These are phyloP conservation scores for Sisyra terminalis DNA, from an alignment of 2,888 invertebrate species.

Conservation along the genomic window DNA sequence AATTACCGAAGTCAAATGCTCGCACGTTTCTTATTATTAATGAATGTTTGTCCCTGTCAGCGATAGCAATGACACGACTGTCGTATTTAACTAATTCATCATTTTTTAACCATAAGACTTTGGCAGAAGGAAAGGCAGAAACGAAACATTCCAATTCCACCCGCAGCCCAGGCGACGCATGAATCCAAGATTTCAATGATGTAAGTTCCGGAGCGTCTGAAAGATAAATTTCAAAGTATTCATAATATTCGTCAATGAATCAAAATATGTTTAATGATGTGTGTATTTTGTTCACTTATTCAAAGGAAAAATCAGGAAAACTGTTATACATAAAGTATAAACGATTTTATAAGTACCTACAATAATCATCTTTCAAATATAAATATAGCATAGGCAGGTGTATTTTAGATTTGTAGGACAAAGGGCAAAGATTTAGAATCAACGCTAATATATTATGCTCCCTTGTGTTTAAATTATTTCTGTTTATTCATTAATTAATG, in stretches of 20 bases:
- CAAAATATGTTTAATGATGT: no score
- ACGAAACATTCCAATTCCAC: constrained; percentile 53
- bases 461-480: no score
- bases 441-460: no score
- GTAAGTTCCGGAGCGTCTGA: constrained; percentile 60
- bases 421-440: no score
- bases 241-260: no score
- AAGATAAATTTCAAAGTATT: neutral
- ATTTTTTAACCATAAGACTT: constrained; percentile 49
- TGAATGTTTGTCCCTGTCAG: constrained; percentile 38
- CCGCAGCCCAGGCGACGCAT: constrained; percentile 53
- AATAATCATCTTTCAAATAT: no score
- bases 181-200: constrained; percentile 48
- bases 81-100: constrained; percentile 36
- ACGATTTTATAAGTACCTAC: no score
- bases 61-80: constrained; percentile 25
- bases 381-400: no score
- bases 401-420: no score
- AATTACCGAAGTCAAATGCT: constrained; percentile 55
- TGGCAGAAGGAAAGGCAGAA: constrained; percentile 50
- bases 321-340: no score
- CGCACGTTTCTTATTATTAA: constrained; percentile 52
- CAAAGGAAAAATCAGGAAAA: no score
- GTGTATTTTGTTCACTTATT: neutral
- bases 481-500: no score